These are phyloP conservation scores for Orthosia cruda DNA, from an alignment of 2,888 invertebrate genomes.

Conservation along the genomic window DNA sequence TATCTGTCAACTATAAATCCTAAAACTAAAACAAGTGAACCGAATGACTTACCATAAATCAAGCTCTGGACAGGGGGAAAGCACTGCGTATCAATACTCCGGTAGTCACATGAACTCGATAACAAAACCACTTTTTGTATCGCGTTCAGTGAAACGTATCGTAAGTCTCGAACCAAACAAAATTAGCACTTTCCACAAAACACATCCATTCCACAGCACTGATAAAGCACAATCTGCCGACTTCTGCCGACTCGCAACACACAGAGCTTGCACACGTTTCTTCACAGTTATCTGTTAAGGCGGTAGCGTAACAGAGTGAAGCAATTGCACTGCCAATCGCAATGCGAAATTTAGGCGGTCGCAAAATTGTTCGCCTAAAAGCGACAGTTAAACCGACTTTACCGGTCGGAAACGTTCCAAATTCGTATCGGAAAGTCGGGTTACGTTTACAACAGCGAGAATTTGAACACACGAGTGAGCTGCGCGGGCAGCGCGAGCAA, in stretches of 20 bases:
- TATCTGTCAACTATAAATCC: constrained; percentile 66
- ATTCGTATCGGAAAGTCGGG: constrained; percentile 83
- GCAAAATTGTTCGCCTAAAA: constrained; percentile 84
- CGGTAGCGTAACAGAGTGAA: constrained; percentile 85
- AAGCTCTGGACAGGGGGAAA: constrained; percentile 83
- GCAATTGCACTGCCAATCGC: constrained; percentile 87
- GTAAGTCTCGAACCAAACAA: constrained; percentile 80
- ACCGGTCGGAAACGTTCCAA: constrained; percentile 89
- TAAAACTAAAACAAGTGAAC: constrained; percentile 67
- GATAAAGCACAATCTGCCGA: constrained; percentile 85
- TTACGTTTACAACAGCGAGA: constrained; percentile 69
- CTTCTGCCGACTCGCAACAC: constrained; percentile 84
- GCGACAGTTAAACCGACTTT: constrained; percentile 87
- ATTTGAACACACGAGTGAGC: constrained; percentile 85
- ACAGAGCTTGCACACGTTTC: constrained; percentile 87
- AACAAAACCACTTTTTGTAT: constrained; percentile 86
- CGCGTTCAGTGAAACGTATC: constrained; percentile 86
- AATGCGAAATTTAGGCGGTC: constrained; percentile 87
- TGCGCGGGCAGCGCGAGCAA: constrained; percentile 90
- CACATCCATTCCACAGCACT: constrained; percentile 87
- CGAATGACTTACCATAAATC: constrained; percentile 87
- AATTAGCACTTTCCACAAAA: constrained; percentile 89
- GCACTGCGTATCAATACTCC: constrained; percentile 85
- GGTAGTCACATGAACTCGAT: constrained; percentile 85
- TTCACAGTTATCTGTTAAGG: constrained; percentile 88